Base-by-base conservation (phyloP, 2,888 invertebrate genomes). In the Cerastis leucographa region DNA sequence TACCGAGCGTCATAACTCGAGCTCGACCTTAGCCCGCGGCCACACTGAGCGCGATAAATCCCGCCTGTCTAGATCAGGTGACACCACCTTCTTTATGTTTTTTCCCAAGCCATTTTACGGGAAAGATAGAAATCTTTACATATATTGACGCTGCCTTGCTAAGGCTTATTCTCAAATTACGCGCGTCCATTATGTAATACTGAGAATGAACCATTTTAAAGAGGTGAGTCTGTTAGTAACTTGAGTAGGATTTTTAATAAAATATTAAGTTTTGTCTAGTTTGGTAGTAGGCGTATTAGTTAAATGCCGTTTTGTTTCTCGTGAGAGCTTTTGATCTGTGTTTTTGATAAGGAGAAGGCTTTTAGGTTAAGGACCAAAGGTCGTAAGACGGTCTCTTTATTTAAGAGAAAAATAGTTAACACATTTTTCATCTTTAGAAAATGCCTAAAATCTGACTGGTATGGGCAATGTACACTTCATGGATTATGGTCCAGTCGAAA, bases 1-100 rank as follows among this genome's bases (percentile, higher is more conserved):
- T 93, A 93, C 91, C 90, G 87, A 90, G 95, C 93, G 90, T 96
- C 96, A 96, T 96, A 96, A 96, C 94, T 95, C 92, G 90, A 74
- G 91, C 88, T 91, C 93, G 94, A 94, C 95, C 96, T 97, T 93
- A 96, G 95, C 96, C 95, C 94, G 93, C 92, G 96, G 96, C 95
- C 96, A 96, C 96, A 96, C 95, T 92, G 94, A 92, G 93, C 86
- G 91, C 91, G 77, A 95, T 96, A 95, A 96, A 96, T 96, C 96
- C 89, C 88, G 86, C 87, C 94, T 95, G 96, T 96, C 96, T 92
- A 94, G 96, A 95, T 96, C 96, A 97, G 97, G 97, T 97, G 97
- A 97, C 97, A 96, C 96, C 95, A 94, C 95, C 96, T 97, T 96
- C 96, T 97, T 97, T 97, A 97, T 97, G 97, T 97, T 97, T 97